Base-by-base conservation (phyloP, 2,113 vertebrate genomes). In the Athene noctua region DNA sequence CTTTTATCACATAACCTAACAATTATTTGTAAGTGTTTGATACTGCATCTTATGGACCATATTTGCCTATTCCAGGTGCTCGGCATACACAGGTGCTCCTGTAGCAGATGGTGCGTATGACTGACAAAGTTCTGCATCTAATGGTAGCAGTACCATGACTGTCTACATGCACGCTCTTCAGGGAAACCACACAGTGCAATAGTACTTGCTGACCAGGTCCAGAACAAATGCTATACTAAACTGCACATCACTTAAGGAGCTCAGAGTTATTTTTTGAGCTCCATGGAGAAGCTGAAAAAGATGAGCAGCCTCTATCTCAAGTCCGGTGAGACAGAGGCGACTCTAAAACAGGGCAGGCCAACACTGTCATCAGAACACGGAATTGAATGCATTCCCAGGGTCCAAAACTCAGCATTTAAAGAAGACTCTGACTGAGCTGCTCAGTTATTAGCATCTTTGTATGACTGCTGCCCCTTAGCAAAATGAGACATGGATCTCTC, bases 351-450 rank as follows among this genome's bases (percentile, higher is more conserved):
- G 27, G 82, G 26, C 19, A 71, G 51, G 30, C 25, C 36, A 51
- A 40, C 44, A 47, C 54, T 83, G 62, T 34, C 72, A 49, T 14
- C 34, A 91, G 49, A 70, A 38, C 26, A 30, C 11, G 0, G 2
- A 51, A 32, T 1, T 47, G 34, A 16, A 19, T 0, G 2, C 16
- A 10, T 11, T 40, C 20, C 20, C 30, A 16, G 30, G 5, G 19
- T 42, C 30, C 14, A 40, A 80, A 81, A 36, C 40, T 63, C 72
- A 66, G 30, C 40, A 27, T 40, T 75, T 92, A 15, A 70, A 72
- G 42, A 40, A 21, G 32, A 7, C 32, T 71, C n/a, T 72, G 44
- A 75, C n/a, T 72, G 44, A 75, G n/a, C 32, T 86, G 49, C 62
- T 91, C 21, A 7, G 18, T 67, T 65, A 27, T n/a, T 49, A 47